These are phyloP conservation scores for Phataginus tetradactyla DNA, from an alignment of 2,797 vertebrate genomes.

Conservation along the genomic window DNA sequence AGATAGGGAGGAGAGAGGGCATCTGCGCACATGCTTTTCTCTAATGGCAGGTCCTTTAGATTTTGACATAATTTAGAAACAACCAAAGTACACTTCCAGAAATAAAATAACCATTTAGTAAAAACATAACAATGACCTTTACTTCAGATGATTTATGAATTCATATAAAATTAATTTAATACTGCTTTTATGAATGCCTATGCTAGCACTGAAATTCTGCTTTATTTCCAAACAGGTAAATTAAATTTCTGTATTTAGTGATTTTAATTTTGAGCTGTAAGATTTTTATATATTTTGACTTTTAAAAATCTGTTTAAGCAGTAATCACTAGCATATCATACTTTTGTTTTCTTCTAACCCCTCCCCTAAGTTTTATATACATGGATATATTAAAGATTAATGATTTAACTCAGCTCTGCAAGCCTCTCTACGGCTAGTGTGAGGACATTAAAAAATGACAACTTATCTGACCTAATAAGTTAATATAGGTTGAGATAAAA, in stretches of 20 bases:
- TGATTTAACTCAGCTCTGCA: neutral
- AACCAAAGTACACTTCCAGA: slow-evolving; percentile 13
- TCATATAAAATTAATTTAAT: neutral
- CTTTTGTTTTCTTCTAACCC: slow-evolving; percentile 5
- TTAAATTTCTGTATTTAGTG: neutral
- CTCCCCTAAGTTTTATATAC: neutral
- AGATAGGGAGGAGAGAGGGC: neutral
- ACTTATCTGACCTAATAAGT: neutral
- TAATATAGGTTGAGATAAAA: neutral
- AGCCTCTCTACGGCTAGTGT: neutral
- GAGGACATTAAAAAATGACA: neutral
- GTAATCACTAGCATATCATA: slow-evolving; percentile 20
- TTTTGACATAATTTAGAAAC: slow-evolving; percentile 47
- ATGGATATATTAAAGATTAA: neutral
- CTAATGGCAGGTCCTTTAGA: neutral
- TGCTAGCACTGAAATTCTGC: slow-evolving; percentile 3
- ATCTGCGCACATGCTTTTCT: neutral
- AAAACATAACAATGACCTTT: neutral
- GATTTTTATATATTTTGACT: slow-evolving; percentile 2
- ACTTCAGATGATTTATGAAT: neutral
- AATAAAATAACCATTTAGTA: slow-evolving; percentile 37
- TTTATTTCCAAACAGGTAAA: slow-evolving; percentile 17
- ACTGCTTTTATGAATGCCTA: neutral
- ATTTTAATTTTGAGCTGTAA: neutral
- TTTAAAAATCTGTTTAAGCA: slow-evolving; percentile 5